These are phyloP conservation scores for Diaphora mendica DNA, from an alignment of 2,888 invertebrate genomes.

Conservation along the genomic window DNA sequence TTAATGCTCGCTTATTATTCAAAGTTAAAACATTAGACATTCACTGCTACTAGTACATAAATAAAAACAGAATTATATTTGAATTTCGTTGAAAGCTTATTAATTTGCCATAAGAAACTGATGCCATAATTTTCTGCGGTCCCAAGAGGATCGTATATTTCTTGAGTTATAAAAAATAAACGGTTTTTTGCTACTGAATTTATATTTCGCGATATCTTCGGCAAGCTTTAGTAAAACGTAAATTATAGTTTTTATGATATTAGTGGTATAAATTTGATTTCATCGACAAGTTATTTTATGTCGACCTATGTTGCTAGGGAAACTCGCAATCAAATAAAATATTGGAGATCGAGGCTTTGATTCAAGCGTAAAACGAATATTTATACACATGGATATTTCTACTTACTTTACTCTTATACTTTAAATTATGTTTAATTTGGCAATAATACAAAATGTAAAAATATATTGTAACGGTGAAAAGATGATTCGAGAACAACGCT, in stretches of 20 bases:
- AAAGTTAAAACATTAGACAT: neutral
- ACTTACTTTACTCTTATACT: too few species aligned
- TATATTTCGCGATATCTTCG: neutral
- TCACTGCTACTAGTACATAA: neutral
- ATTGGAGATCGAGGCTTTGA: neutral
- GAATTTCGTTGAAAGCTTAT: conserved; percentile 21
- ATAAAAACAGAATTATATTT: conserved; percentile 9
- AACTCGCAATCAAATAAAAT: neutral
- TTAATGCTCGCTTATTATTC: neutral
- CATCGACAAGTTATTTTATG: neutral
- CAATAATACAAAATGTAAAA: too few species aligned
- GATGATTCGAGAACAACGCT: too few species aligned
- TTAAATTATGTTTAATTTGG: too few species aligned
- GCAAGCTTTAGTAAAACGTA: neutral
- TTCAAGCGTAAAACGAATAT: neutral
- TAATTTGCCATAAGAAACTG: conserved; percentile 21
- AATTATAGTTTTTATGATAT: neutral
- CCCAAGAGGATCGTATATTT: conserved; percentile 17
- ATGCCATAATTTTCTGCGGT: conserved; percentile 1
- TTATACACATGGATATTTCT: neutral
- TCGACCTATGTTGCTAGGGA: neutral
- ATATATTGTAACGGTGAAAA: too few species aligned
- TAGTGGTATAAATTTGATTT: neutral
- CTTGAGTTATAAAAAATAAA: conserved; percentile 14
- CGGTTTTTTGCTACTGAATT: conserved; percentile 7